Evolutionary conservation across 2,888 invertebrate genomes (phyloP), one percentile per base, ranked within the genome.

Genomic region (Euplagia quadripunctaria): DNA sequence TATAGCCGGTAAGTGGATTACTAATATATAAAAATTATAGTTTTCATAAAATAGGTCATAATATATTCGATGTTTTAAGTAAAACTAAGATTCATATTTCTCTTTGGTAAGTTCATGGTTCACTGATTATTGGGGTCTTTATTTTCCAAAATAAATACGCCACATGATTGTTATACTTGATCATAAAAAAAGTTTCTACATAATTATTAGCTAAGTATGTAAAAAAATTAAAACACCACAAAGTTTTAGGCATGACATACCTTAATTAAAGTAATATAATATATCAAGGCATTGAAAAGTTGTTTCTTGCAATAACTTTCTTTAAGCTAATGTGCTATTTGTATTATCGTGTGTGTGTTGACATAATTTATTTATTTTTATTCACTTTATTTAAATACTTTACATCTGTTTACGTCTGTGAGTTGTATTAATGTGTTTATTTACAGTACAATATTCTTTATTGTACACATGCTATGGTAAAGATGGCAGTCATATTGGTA

Each of bases 1-100:
- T 87, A 97, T 98, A 93, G 98, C 98, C 90, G 97, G 98, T 97
- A 92, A 94, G 94, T 84, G 63, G 49, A 64, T 43, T 46, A 46
- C 16, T 20, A 9, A 67, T 20, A 4, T n/a, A 31, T 65, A 52
- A 65, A 65, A 58, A 58, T 4, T 41, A 16, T 2, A 58, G 17
- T 20, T 9, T 31, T 20, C 5, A 46, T 17, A n/a, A n/a, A 4
- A 8, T 6, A 43, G 43, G 20, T 68, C 1, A 14, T 11, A 46
- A 31, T 17, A 43, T 16, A 20, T 42, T 46, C 17, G 16, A 66
- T 16, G 51, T 72, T 68, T 64, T 20, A 61, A 11, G 42, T 43
- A 11, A 70, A 51, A 17, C 6, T 51, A 63, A 41, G 63, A 64
- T 20, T 64, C 67, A 64, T 63, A 78, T 72, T 68, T 80, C 70